Evolutionary conservation across 2,113 vertebrate genomes (phyloP).

Genomic region (Rhea americana): DNA sequence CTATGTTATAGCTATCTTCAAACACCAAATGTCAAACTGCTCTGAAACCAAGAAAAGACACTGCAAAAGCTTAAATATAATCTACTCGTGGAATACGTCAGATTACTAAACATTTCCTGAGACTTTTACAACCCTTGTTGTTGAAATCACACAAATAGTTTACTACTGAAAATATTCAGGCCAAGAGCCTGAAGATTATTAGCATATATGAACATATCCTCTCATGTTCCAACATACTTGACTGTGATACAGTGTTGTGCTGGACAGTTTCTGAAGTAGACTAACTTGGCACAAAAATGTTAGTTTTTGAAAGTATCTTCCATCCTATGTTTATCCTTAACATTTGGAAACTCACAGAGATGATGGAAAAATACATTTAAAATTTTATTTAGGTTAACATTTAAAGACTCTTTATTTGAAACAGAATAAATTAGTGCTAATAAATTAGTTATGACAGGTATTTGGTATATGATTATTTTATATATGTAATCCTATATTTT

Average conservation of each 20-base stretch:
- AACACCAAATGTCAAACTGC: slow-evolving; percentile 68
- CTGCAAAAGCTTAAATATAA: slow-evolving; percentile 59
- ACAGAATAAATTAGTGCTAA: background rate
- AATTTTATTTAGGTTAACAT: background rate
- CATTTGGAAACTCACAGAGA: background rate
- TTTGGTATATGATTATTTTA: background rate
- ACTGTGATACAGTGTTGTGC: background rate
- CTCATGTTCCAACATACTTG: background rate
- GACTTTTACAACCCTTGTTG: slow-evolving; percentile 41
- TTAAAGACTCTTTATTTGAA: background rate
- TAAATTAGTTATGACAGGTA: background rate
- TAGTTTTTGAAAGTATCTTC: background rate
- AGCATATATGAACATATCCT: slow-evolving; percentile 14
- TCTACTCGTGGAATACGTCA: slow-evolving; percentile 26
- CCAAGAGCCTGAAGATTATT: slow-evolving; percentile 5
- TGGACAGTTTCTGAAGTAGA: background rate
- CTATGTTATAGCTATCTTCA: slow-evolving; percentile 65
- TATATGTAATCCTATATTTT: background rate
- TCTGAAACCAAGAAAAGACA: slow-evolving; percentile 54
- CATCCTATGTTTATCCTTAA: background rate
- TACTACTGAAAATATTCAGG: background rate
- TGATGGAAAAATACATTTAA: background rate
- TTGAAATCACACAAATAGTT: slow-evolving; percentile 42
- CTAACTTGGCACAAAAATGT: background rate
- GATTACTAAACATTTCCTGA: slow-evolving; percentile 42